Percentiles rank a stretch among this genome's conserved stretches.
Evolutionary conservation across 2,797 vertebrate species (phyloP).

Genomic region (Dendrocincla tyrannina): DNA sequence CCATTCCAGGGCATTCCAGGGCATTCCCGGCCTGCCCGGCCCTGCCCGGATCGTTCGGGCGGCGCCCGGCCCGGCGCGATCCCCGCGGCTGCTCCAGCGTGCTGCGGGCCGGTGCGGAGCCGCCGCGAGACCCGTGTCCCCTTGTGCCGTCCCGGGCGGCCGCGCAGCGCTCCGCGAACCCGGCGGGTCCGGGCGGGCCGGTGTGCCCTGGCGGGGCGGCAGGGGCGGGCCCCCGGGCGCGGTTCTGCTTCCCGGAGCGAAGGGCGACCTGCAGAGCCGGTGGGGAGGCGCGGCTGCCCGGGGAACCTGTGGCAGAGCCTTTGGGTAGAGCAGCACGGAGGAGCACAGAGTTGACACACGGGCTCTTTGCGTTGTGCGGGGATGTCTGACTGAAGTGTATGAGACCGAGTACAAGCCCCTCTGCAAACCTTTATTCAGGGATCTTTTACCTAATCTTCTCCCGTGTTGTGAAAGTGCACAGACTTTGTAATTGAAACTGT

Average conservation of each 20-base stretch:
- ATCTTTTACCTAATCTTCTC: not conserved
- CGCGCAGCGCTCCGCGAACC: not conserved
- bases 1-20: too few relatives aligned
- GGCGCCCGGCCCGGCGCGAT: too few relatives aligned
- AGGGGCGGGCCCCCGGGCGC: not conserved
- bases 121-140: not conserved
- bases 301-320: not conserved
- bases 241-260: not conserved
- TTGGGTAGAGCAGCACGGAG: not conserved
- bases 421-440: not conserved
- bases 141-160: not conserved
- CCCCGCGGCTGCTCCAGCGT: not conserved
- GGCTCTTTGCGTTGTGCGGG: not conserved
- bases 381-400: not conserved
- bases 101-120: not conserved
- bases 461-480: not conserved
- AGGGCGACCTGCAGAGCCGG: not conserved
- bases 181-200: not conserved
- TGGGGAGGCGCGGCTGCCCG: too few relatives aligned
- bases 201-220: not conserved
- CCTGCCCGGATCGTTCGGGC: not conserved
- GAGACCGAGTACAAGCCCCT: not conserved
- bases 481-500: not conserved
- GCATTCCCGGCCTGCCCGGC: too few relatives aligned
- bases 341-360: fast-evolving